Evolutionary conservation across 2,113 vertebrate species (phyloP).

Genomic region (Leucopsar rothschildi): DNA sequence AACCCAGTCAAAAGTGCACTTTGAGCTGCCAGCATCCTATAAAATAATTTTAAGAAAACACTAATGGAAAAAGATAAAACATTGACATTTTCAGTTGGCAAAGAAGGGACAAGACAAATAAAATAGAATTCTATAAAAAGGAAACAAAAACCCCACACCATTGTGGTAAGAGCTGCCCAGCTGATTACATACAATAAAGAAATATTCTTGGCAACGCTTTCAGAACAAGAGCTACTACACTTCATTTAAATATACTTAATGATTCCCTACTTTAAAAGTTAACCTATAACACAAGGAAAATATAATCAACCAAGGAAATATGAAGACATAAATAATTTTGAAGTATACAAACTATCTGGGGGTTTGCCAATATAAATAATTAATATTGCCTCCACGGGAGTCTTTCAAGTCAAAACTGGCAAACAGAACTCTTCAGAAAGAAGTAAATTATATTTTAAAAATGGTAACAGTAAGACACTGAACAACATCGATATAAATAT

Average conservation of each 20-base stretch:
- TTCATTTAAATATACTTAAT: background rate
- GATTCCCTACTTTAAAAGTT: background rate
- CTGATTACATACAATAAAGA: background rate
- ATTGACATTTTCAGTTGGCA: background rate
- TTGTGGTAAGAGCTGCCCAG: background rate
- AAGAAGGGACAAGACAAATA: background rate
- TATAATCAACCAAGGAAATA: background rate
- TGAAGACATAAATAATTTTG: background rate
- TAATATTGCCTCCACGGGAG: background rate
- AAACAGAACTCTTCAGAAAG: background rate
- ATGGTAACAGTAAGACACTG: background rate
- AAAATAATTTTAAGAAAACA: background rate
- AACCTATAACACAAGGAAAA: background rate
- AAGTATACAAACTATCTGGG: background rate
- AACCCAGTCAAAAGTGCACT: background rate
- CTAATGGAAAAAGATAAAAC: background rate
- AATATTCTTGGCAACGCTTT: background rate
- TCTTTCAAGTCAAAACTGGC: background rate
- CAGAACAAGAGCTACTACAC: background rate
- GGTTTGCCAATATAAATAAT: background rate
- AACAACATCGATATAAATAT: background rate
- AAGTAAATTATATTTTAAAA: background rate
- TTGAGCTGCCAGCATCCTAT: background rate
- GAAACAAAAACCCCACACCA: background rate
- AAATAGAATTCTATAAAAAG: background rate